Base-by-base conservation (phyloP, 2,888 invertebrate genomes). In the Lottia gigantea region DNA sequence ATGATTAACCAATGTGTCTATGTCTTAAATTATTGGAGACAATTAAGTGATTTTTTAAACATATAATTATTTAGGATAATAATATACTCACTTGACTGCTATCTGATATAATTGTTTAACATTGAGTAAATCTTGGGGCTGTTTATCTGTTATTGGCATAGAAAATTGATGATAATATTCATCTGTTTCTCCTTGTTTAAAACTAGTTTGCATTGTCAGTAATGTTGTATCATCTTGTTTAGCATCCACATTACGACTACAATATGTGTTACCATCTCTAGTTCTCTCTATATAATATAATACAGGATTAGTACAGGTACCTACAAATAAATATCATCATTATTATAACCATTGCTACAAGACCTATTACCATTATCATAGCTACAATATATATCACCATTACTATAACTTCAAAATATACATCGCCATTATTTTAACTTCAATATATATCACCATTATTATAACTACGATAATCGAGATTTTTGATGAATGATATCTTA, bases 221-320 rank as follows among this genome's bases (percentile, higher is more conserved):
- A 90, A 87, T n/a, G 86, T 80, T 31, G 83, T 76, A 1, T 88
- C 89, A 63, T 87, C 83, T 75, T 90, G 90, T 14, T 86, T 80
- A 0, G 89, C 89, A 73, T 89, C 88, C 46, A 90, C 88, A 31
- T 83, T 77, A 6, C 89, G 82, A 63, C 87, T 86, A 62, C 83
- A 76, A 76, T 89, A 90, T 40, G 87, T 88, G 11, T 80, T 77
- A 16, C 90, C 89, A 77, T 89, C 88, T 7, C 89, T 76, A 2
- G 87, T 85, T 7, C 87, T 81, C 68, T 89, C 88, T 40, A 90
- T 89, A 72, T 87, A 84, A 76, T 89, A 90, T 49, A 89, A 74
- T 40, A 89, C 86, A 16, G 89, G 88, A 62, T 80, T 79, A 31
- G 83, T 80, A 0, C 76, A 72, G 67, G 81, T 79, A 46, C 86